Evolutionary conservation across 2,113 vertebrate species (phyloP).

Genomic region (Carassius gibelio): DNA sequence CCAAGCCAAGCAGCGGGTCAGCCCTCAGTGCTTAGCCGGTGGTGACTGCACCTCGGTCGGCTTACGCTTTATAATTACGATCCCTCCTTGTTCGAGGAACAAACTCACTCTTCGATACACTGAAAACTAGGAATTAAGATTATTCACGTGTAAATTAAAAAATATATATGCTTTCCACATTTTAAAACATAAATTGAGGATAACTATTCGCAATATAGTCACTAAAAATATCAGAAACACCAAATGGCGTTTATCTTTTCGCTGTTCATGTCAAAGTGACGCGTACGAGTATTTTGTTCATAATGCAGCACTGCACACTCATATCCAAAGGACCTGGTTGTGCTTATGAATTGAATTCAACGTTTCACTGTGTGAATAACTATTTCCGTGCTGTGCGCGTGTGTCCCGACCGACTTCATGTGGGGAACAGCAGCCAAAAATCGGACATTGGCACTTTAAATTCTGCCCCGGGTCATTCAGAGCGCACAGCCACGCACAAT

Average conservation of each 20-base stretch:
- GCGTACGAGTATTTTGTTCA: conserved; percentile 3
- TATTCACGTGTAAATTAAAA: not conserved
- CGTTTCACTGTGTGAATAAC: conserved; percentile 36
- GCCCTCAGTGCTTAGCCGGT: conserved; percentile 75
- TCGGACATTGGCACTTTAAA: conserved; percentile 68
- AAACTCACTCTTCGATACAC: conserved; percentile 60
- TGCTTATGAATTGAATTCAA: conserved; percentile 25
- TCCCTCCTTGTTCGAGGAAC: conserved; percentile 65
- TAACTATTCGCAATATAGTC: not conserved
- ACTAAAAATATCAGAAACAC: not conserved
- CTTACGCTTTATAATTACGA: conserved; percentile 72
- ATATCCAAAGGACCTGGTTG: conserved; percentile 3
- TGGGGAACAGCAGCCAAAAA: conserved; percentile 58
- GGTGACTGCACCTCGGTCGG: conserved; percentile 75
- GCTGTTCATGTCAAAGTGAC: not conserved
- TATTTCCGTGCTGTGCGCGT: conserved; percentile 35
- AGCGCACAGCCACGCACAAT: conserved; percentile 64
- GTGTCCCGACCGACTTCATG: conserved; percentile 55
- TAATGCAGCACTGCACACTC: not conserved
- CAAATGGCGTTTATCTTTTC: not conserved
- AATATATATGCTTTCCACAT: not conserved
- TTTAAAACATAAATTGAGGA: not conserved
- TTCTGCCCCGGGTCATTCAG: conserved; percentile 63
- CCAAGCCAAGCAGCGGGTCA: conserved; percentile 79
- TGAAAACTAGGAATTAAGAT: conserved; percentile 49